Evolutionary conservation across 2,113 vertebrate species (phyloP), one percentile per base, ranked within the genome.

Genomic region (Alethe castanea): DNA sequence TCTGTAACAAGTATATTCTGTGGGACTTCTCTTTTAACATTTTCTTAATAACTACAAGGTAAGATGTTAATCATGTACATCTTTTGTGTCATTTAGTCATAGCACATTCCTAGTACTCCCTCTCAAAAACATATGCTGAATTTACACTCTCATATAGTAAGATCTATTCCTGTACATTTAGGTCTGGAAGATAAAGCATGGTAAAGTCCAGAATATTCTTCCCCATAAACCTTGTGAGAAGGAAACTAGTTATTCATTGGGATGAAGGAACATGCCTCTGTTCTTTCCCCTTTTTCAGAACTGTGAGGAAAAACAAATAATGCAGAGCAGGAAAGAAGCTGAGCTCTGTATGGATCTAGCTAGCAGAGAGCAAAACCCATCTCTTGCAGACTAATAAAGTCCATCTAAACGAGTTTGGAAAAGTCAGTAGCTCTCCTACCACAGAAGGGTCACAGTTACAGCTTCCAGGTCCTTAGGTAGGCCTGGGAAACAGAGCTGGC

Each of bases 401-500:
- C 53, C 33, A 45, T 19, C 16, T 79, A 25, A 90, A 42, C 0
- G 0, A 60, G n/a, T 76, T 60, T 48, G 73, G 50, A 72, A 64
- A 80, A 66, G 42, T 16, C 38, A 81, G 47, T 29, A 66, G 25
- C 40, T 19, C 8, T 35, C 16, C 14, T 42, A 31, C 19, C 12
- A 50, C 20, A 90, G 20, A 80, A 64, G 16, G 3, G 17, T 48
- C n/a, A 65, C 12, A 7, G 4, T 33, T 67, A 47, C 11, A 76
- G 7, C 12, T 81, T 88, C 28, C 53, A 64, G 19, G 6, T 44
- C 28, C 44, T 5, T 38, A 19, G 29, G 19, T 7, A 88, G 25
- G 26, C 22, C 50, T 14, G 11, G 13, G n/a, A 47, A 35, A 60
- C 1, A 1, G 1, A 5, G 4, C 9, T 64, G 14, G 25, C 19